Evolutionary conservation across 2,797 vertebrate genomes (phyloP), one percentile per base, ranked within the genome.

Genomic region (Helicolenus hilgendorfi): DNA sequence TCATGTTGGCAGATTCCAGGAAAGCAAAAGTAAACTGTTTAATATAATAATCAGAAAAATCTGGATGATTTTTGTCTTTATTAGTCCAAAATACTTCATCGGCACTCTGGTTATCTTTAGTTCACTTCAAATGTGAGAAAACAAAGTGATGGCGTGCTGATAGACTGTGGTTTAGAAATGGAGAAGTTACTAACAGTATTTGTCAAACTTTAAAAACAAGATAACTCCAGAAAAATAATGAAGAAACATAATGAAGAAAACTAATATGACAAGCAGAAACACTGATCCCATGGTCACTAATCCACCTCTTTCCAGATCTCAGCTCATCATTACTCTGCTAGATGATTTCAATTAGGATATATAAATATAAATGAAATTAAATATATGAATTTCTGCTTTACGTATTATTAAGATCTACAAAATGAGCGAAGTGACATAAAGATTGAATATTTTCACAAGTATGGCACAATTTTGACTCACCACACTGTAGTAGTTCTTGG

Each of bases 401-500:
- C 2, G 5, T 18, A 56, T n/a, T 1, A 77, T 29, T 24, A n/a
- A 15, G 4, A 22, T 26, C 35, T 20, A 7, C 9, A 26, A 29
- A 45, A 15, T 10, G 9, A 24, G 7, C 7, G 0, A 56, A 33
- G 15, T 77, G n/a, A 71, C 18, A 13, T 3, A 38, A 14, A 49
- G 2, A 31, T 22, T 10, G 1, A 24, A 41, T 10, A 22, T 27
- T 29, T 72, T 7, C 1, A 14, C 26, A 31, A 4, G n/a, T 9
- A 11, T 24, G 6, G 24, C 26, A 29, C 60, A 7, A 45, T 11
- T 45, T 6, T 13, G 53, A 96, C 98, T 98, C 96, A 99, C 99
- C 98, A 98, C 98, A 73, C 94, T 97, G 94, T 98, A 99, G 97
- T 99, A 99, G 96, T 99, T 99, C 97, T 99, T 99, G 58, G 98